Evolutionary conservation across 2,888 invertebrate genomes (phyloP), one percentile per base, ranked within the genome.

Genomic region (Phanerotoma sp.): DNA sequence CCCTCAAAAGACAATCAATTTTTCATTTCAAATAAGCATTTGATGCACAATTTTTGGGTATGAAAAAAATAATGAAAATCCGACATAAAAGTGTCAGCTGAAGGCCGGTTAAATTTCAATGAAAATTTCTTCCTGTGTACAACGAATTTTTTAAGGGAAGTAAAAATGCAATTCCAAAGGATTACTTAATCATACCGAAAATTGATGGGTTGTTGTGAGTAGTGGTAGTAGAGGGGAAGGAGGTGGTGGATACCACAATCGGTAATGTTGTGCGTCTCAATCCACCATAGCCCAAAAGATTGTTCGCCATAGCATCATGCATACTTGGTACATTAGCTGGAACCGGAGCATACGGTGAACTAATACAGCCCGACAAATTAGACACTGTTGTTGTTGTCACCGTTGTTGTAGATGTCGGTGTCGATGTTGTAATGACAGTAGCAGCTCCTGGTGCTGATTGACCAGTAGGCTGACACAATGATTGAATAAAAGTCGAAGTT

Each of bases 401-500:
- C 51, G 49, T 56, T 53, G 54, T 40, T 58, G 51, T 57, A 54
- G 46, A 46, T 51, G 45, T 56, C 11, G 25, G 5, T 25, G 25
- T 25, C 52, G 54, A 38, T 32, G 59, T 54, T 51, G 51, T 57
- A 55, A 56, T 59, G 57, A 38, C 61, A 48, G 45, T 61, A 28
- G 56, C 64, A 55, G 62, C 61, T 57, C 54, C 67, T 58, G 62
- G 63, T 44, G 62, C 65, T 33, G 66, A 47, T 58, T 72, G 73
- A 28, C 71, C 65, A 48, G 68, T 57, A 37, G 65, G 55, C 61
- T 74, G 70, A 25, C 69, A 65, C 57, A 71, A 71, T 15, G 69
- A 68, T 51, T 73, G 75, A 16, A 69, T 67, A 52, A 71, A 71
- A 10, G 71, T 69, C 3, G 70, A 66, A 4, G 57, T 51, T 7